Evolutionary conservation across 1,140 invertebrate genomes (phyloP), one percentile per base, ranked within the genome.

Genomic region (Drosophila serrata): DNA sequence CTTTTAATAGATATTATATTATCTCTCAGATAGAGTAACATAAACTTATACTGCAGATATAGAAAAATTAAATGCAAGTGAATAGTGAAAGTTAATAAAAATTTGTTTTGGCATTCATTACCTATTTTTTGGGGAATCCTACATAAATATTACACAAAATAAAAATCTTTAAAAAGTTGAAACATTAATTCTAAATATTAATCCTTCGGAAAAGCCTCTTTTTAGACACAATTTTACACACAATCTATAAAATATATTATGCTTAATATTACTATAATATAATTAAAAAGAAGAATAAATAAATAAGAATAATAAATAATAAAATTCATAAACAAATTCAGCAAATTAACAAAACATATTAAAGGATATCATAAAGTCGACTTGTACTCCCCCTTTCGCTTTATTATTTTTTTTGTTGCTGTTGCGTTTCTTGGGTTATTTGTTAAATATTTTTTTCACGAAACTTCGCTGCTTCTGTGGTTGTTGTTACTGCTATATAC

Each of bases 361-460:
- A 40, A 33, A 24, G 61, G 61, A 33, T 68, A 72, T 35, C 19
- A 12, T 0, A n/a, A 0, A n/a, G 65, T 58, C 68, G 51, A n/a
- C 15, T 17, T 12, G n/a, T n/a, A 6, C 17, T 19, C 17, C 1
- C 6, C 12, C 5, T 61, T 46, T 22, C 11, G 17, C 12, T 40
- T 46, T 24, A 29, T 49, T 46, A 61, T 79, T 70, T 62, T 80
- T 22, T 62, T 67, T 39, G 1, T n/a, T 42, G 43, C 24, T 49
- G 49, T 56, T 58, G 61, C 65, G 51, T 69, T 75, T 74, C 73
- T 63, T 67, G 48, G 64, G 69, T 87, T 82, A 87, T 86, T 86
- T 86, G 75, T 75, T 86, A 86, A 81, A 82, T 67, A 33, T 33
- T 85, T 65, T 81, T 81, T 79, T 39, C 39, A 49, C 42, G 37